phyloP scores from a whole-genome alignment of 2,888 invertebrate genomes.

The Caenorhabditis doughertyi region DNA sequence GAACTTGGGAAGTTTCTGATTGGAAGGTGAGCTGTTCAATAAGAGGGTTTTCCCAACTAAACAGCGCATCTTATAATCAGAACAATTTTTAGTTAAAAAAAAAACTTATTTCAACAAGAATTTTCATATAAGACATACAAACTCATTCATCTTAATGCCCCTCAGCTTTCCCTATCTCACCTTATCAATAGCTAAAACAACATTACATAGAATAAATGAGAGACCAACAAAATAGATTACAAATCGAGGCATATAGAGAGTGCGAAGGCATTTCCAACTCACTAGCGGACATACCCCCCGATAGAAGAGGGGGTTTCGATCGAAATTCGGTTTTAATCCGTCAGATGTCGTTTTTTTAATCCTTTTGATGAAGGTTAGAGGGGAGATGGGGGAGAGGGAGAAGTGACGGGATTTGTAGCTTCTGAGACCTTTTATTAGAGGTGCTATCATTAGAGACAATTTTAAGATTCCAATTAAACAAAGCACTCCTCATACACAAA shows the following conservation, averaged over 20 bases:
- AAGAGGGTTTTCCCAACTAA: too few relatives aligned
- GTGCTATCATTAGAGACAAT: too few relatives aligned
- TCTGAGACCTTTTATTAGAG: too few relatives aligned
- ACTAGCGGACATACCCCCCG: background rate
- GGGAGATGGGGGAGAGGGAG: background rate
- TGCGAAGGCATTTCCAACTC: conserved; percentile 17
- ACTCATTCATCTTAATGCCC: background rate
- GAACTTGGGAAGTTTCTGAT: too few relatives aligned
- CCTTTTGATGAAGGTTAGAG: background rate
- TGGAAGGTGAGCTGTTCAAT: too few relatives aligned
- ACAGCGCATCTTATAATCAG: too few relatives aligned
- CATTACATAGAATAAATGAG: background rate
- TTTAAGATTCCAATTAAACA: too few relatives aligned
- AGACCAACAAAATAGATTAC: conserved; percentile 28
- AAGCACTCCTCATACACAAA: too few relatives aligned
- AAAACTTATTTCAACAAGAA: background rate
- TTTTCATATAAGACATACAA: too few relatives aligned
- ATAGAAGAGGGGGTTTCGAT: background rate
- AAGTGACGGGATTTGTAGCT: too few relatives aligned
- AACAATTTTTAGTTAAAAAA: too few relatives aligned
- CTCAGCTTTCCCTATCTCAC: background rate
- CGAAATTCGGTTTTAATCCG: conserved; percentile 25
- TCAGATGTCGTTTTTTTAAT: conserved; percentile 24
- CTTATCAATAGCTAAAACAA: conserved; percentile 29
- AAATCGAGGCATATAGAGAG: conserved; percentile 41